phyloP scores from a whole-genome alignment of 2,113 vertebrate species.

The Potamarius usumacintae region DNA sequence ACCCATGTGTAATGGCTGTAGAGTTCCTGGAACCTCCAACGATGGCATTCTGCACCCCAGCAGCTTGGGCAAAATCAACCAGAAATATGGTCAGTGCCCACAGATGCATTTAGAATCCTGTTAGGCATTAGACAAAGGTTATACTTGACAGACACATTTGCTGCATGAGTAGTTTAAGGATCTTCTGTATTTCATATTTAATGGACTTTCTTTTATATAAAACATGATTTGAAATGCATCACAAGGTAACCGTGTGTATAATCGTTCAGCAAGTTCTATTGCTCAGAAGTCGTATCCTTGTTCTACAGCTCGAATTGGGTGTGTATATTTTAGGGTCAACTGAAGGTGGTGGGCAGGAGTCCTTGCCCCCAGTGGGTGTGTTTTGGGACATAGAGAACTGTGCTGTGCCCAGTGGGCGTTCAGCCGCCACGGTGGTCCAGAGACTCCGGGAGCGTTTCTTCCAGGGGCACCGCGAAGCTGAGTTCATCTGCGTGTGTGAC shows the following conservation, averaged over 20 bases:
- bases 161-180: background rate
- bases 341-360: conserved; percentile 83
- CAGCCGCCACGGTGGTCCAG: conserved; percentile 88
- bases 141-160: background rate
- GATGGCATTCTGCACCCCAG: conserved; percentile 78
- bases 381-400: conserved; percentile 99
- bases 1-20: conserved; percentile 90
- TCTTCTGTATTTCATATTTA: background rate
- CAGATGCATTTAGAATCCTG: background rate
- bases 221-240: background rate
- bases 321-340: conserved; percentile 74
- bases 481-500: conserved; percentile 98
- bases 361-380: conserved; percentile 92
- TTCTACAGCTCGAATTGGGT: background rate
- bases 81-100: conserved; percentile 82
- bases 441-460: conserved; percentile 92
- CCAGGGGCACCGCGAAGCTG: conserved; percentile 93
- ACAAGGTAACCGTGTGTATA: background rate
- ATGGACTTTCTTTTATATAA: background rate
- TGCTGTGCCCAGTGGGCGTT: conserved; percentile 90
- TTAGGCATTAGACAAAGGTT: background rate
- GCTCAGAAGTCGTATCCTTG: background rate
- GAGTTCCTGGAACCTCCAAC: conserved; percentile 78
- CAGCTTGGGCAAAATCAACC: conserved; percentile 78
- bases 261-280: background rate